A percentile compares a stretch with the other conserved stretches of the same genome.
Conservation (phyloP, 2,888 invertebrate species). For the Abscondita cerata region DNA sequence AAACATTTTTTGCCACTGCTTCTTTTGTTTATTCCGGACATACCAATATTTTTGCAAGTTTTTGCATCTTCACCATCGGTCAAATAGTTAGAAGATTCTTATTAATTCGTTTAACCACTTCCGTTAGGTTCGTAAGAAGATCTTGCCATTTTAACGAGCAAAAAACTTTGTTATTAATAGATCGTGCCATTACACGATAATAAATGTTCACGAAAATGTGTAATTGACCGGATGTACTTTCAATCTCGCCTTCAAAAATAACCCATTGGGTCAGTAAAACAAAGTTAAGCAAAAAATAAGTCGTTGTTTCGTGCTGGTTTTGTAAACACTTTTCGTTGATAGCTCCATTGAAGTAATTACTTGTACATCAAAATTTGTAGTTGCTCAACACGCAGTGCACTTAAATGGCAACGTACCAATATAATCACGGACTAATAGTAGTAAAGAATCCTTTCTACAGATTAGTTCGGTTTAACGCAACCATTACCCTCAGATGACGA, state of each 20-base stretch:
- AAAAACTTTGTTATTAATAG: not conserved
- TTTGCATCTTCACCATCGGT: not conserved
- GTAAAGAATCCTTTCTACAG: not conserved
- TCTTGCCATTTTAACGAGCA: slow-evolving; percentile 4
- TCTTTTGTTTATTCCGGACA: slow-evolving; percentile 26
- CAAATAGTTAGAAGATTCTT: not conserved
- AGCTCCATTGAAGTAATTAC: slow-evolving; percentile 18
- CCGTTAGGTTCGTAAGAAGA: not conserved
- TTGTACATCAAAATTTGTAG: slow-evolving; percentile 17
- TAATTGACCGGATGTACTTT: not conserved
- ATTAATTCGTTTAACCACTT: slow-evolving; percentile 8
- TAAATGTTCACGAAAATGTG: not conserved
- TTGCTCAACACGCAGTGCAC: slow-evolving; percentile 14
- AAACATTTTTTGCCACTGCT: not conserved
- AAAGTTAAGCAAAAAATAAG: not conserved
- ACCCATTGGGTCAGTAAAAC: not conserved
- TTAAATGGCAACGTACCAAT: slow-evolving; percentile 3
- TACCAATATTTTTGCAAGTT: slow-evolving; percentile 11
- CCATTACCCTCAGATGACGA: slow-evolving; percentile 17
- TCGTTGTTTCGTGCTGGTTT: slow-evolving; percentile 6
- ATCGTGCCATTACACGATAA: not conserved
- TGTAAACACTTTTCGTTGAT: slow-evolving; percentile 12
- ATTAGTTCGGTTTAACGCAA: slow-evolving; percentile 3
- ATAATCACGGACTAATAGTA: slow-evolving; percentile 6
- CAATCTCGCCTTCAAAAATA: not conserved